Base-by-base conservation (phyloP, 1,140 invertebrate genomes). In the Dendrolimus kikuchii region DNA sequence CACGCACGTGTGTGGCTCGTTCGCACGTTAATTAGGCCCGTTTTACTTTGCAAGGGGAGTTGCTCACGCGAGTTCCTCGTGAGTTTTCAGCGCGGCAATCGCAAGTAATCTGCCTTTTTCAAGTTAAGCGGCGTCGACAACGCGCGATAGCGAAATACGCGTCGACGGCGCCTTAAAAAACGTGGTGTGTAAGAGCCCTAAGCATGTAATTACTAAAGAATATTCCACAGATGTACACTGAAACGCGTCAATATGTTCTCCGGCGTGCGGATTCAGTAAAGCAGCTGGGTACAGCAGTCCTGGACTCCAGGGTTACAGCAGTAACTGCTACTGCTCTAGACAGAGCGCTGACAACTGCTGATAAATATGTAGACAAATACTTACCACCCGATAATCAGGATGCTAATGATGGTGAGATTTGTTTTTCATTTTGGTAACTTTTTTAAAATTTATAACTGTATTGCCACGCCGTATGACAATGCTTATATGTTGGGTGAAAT, bases 301-400 rank as follows among this genome's bases (percentile, higher is more conserved):
- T 92, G 46, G 89, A 90, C 48, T 93, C 90, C 50, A 88, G 91
- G 46, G 90, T 93, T 42, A 93, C 92, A 0, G 90, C 90, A 4
- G 91, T 89, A 48, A 94, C 94, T 0, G 93, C 89, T 4, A 90
- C 91, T 44, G 91, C 88, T 23, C 76, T 95, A 5, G 93, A 94
- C 66, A 90, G 90, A 36, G 93, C 92, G 4, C 85, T 95, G 5
- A 90, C 91, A 61, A 91, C 91, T 23, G 94, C 93, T 43, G 93
- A 95, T 68, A 91, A 93, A 68, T 95, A 94, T 62, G 92, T 95
- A 37, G 94, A 95, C 81, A 94, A 90, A 81, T 94, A 94, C 71
- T 84, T 95, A 51, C 93, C 94, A 10, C 89, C 90, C 8, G 90
- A 90, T 68, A 86, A 89, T 5, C 81, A 90, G 51, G 91, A 93